Evolutionary conservation across 1,140 invertebrate genomes (phyloP).

Genomic region (Conus betulinus): DNA sequence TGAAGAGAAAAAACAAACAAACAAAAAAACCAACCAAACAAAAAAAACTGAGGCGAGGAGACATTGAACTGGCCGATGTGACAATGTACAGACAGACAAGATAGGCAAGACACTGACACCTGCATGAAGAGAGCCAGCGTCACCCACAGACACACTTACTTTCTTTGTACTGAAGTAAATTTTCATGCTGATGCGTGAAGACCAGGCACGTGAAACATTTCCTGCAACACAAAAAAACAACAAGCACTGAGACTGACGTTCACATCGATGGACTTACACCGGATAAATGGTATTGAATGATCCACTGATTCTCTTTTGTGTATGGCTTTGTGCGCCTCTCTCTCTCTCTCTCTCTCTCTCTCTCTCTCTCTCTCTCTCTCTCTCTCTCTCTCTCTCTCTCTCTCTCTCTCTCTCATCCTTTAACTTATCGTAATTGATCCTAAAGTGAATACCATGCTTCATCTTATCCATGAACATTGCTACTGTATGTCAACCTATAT

Average conservation of each 20-base stretch:
- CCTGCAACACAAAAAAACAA: conserved; percentile 44
- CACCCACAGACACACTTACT: conserved; percentile 84
- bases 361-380: background rate
- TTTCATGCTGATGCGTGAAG: conserved; percentile 93
- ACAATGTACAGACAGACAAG: background rate
- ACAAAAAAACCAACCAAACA: conserved; percentile 3
- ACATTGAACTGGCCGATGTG: too few species aligned
- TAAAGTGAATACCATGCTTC: too few species aligned
- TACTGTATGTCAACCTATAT: too few species aligned
- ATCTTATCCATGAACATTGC: too few species aligned
- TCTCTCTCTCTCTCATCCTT: background rate
- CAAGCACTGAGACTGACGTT: too few species aligned
- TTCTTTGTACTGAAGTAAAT: conserved; percentile 97
- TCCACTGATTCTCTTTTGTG: too few species aligned
- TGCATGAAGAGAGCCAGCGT: background rate
- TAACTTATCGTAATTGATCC: background rate
- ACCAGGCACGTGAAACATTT: conserved; percentile 83
- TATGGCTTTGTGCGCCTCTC: background rate
- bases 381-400: background rate
- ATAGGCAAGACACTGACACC: background rate
- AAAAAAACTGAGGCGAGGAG: too few species aligned
- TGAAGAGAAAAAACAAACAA: conserved; percentile 75
- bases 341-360: background rate
- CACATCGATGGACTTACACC: too few species aligned
- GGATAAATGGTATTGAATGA: too few species aligned